Percentiles rank a stretch among this genome's conserved stretches.
phyloP scores from a whole-genome alignment of 2,797 vertebrate genomes.

The Dipus sagitta region DNA sequence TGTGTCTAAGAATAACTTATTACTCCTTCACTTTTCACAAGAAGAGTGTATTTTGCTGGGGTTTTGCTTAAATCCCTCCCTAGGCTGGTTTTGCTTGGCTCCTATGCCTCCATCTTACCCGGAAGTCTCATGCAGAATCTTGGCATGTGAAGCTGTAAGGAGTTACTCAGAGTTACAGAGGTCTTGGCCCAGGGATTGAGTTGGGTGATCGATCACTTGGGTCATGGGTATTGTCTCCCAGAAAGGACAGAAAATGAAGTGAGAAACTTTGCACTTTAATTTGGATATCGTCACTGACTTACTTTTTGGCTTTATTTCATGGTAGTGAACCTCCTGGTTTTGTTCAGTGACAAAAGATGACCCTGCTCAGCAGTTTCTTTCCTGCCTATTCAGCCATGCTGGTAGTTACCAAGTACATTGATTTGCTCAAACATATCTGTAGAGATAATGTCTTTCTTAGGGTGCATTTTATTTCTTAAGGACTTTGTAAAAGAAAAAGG shows the following conservation, averaged over 20 bases:
- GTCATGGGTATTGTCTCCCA: neutral
- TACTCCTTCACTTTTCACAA: no score
- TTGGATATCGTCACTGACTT: neutral
- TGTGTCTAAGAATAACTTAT: no score
- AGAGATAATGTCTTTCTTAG: slow-evolving; percentile 33
- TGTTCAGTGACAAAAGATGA: slow-evolving; percentile 13
- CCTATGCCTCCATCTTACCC: no score
- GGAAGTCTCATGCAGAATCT: no score
- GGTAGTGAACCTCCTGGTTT: neutral
- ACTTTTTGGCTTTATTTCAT: neutral
- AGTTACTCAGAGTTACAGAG: slow-evolving; percentile 37
- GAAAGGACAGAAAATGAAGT: neutral
- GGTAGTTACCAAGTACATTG: neutral
- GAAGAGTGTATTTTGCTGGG: no score
- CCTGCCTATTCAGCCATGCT: neutral
- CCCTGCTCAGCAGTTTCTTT: slow-evolving; percentile 9
- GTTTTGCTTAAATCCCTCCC: no score
- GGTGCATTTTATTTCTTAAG: neutral
- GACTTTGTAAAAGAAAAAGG: neutral
- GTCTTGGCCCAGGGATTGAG: neutral
- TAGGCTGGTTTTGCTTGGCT: no score
- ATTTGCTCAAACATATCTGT: slow-evolving; percentile 40
- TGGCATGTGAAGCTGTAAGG: no score
- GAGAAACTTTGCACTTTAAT: slow-evolving; percentile 23
- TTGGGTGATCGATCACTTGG: neutral